Evolutionary conservation across 2,797 vertebrate genomes (phyloP), one percentile per base, ranked within the genome.

Genomic region (Hydrolagus colliei): DNA sequence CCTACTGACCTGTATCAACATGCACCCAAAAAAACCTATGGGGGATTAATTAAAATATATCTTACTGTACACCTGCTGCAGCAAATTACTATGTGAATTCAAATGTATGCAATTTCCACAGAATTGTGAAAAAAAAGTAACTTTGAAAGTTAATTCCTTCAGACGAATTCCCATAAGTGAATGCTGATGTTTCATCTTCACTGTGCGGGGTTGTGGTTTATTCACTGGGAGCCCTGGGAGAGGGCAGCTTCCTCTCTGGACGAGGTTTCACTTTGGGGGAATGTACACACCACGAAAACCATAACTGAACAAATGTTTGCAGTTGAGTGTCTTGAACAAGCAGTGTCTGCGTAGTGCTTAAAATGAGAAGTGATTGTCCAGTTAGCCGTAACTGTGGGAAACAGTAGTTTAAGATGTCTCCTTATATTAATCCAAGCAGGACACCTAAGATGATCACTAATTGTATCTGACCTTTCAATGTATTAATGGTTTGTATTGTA

Each of bases 301-400:
- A 35, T 35, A 84, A 84, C 41, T 71, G 32, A 20, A 14, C 79
- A 68, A 68, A 41, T 84, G 71, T 84, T 71, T 84, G 65, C 79
- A 84, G 65, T 84, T 35, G 41, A 52, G 41, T 6, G 1, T 52
- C 41, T 52, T 52, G 32, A 84, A 71, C 79, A 68, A 52, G 9
- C 32, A 84, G 62, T 68, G 14, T 16, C 65, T 84, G 18, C 71
- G 65, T 18, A 68, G 4, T 41, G 18, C 65, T 20, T 27, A 3
- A 35, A 71, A 68, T 84, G 16, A 32, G 27, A 20, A 9, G 9
- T 41, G 8, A 9, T 82, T 35, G 27, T 82, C 27, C 79, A 35
- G 63, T 52, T 71, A 41, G 16, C 9, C 18, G 41, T 41, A 82
- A 41, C 16, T 18, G 8, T 71, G 32, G 65, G 62, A 67, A 35